Evolutionary conservation across 2,888 invertebrate species (phyloP).

Genomic region (Lysandra coridon): DNA sequence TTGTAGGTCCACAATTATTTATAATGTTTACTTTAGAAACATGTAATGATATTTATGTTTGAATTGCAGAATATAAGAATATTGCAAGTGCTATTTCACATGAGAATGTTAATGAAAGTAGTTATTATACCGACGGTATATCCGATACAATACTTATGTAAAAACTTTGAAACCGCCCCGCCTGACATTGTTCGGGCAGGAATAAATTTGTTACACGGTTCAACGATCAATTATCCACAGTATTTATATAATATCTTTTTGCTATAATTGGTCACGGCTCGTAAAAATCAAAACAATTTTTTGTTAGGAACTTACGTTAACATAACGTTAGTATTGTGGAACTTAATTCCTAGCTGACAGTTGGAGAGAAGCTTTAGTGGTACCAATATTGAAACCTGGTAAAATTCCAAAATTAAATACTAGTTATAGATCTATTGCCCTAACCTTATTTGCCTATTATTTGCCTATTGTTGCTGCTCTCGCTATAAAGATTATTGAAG

Average conservation of each 20-base stretch:
- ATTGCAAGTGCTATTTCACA: background rate
- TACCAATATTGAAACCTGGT: too few species aligned
- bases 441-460: too few species aligned
- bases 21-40: background rate
- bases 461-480: background rate
- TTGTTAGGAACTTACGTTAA: background rate
- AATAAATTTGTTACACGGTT: constrained; percentile 34
- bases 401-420: too few species aligned
- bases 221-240: constrained; percentile 33
- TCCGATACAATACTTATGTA: constrained; percentile 25
- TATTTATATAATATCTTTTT: constrained; percentile 29
- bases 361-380: too few species aligned
- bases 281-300: constrained; percentile 10
- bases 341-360: too few species aligned
- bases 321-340: background rate
- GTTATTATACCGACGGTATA: constrained; percentile 43
- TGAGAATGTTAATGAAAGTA: background rate
- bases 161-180: constrained; percentile 29
- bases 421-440: too few species aligned
- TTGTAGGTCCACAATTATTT: background rate
- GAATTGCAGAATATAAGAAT: background rate
- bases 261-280: background rate
- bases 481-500: too few species aligned
- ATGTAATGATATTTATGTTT: background rate
- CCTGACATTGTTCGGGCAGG: constrained; percentile 30